Conservation (phyloP, 2,797 vertebrate genomes). For the Sandelia bainsii region DNA sequence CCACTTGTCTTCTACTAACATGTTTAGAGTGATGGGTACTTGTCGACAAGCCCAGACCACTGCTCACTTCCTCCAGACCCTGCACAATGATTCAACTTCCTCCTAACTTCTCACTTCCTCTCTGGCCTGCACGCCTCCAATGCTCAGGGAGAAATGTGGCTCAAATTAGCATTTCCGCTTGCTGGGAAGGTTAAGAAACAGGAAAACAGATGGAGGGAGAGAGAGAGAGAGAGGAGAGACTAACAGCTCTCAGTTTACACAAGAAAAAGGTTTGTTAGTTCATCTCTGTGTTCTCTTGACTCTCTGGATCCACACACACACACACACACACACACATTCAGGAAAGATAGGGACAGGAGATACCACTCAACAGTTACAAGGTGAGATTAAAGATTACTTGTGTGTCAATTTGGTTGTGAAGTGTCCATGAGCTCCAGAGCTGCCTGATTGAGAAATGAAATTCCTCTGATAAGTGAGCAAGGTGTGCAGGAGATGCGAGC, state of each 20-base stretch:
- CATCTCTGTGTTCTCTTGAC: slow-evolving; percentile 43
- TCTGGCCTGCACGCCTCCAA: slow-evolving; percentile 61
- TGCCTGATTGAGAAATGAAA: slow-evolving; percentile 61
- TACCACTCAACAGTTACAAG: slow-evolving; percentile 71
- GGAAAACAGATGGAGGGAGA: slow-evolving; percentile 72
- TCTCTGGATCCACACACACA: slow-evolving; percentile 32
- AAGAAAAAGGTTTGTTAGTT: slow-evolving; percentile 68
- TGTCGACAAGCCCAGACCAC: slow-evolving; percentile 52
- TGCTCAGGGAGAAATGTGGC: slow-evolving; percentile 82
- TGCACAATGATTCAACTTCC: slow-evolving; percentile 83
- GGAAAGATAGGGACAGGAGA: slow-evolving; percentile 48
- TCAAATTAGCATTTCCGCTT: slow-evolving; percentile 87
- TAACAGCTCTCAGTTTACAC: slow-evolving; percentile 68
- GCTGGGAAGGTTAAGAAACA: slow-evolving; percentile 78
- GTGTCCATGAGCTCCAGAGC: slow-evolving; percentile 54
- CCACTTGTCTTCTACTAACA: not conserved
- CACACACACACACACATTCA: slow-evolving; percentile 2
- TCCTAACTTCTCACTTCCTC: slow-evolving; percentile 82
- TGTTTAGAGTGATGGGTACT: slow-evolving; percentile 27
- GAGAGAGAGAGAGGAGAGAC: slow-evolving; percentile 37
- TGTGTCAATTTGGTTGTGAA: slow-evolving; percentile 66
- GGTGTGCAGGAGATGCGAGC: slow-evolving; percentile 70
- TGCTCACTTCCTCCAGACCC: slow-evolving; percentile 68
- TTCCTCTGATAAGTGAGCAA: slow-evolving; percentile 76
- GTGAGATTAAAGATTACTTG: slow-evolving; percentile 70